phyloP scores from a whole-genome alignment of 2,113 vertebrate genomes.

The Melanostigma gelatinosum region DNA sequence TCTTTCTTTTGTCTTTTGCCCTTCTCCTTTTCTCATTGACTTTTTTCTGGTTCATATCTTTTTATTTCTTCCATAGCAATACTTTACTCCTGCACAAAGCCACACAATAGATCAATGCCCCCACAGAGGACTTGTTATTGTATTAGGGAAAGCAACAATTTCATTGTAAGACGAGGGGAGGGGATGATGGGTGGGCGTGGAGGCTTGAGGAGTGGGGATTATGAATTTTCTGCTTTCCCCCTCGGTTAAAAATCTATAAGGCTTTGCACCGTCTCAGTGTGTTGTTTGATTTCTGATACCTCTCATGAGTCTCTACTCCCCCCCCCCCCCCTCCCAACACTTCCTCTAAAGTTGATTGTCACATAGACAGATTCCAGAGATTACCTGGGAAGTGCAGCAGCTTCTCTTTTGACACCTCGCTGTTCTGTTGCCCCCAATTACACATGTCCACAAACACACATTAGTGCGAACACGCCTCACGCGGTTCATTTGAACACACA shows the following conservation, averaged over 20 bases:
- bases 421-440: conserved; percentile 37
- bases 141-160: conserved; percentile 53
- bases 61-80: conserved; percentile 8
- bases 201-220: conserved; percentile 31
- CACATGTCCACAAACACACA: conserved; percentile 8
- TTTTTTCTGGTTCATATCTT: conserved; percentile 21
- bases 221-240: conserved; percentile 58
- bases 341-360: conserved; percentile 52
- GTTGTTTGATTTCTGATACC: conserved; percentile 65
- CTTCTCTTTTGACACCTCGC: conserved; percentile 30
- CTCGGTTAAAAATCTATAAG: conserved; percentile 64
- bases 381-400: conserved; percentile 33
- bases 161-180: conserved; percentile 15
- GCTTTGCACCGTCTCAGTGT: conserved; percentile 49
- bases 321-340: background rate
- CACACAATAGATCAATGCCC: conserved; percentile 29
- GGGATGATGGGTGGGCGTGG: conserved; percentile 29
- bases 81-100: conserved; percentile 11
- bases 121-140: conserved; percentile 47
- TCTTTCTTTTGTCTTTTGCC: conserved; percentile 21
- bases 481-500: background rate
- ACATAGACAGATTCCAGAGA: conserved; percentile 52
- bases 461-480: background rate
- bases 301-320: conserved; percentile 49
- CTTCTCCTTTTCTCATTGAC: conserved; percentile 15